Evolutionary conservation across 2,888 invertebrate genomes (phyloP), one percentile per base, ranked within the genome.

Genomic region (Tetropium fuscum): DNA sequence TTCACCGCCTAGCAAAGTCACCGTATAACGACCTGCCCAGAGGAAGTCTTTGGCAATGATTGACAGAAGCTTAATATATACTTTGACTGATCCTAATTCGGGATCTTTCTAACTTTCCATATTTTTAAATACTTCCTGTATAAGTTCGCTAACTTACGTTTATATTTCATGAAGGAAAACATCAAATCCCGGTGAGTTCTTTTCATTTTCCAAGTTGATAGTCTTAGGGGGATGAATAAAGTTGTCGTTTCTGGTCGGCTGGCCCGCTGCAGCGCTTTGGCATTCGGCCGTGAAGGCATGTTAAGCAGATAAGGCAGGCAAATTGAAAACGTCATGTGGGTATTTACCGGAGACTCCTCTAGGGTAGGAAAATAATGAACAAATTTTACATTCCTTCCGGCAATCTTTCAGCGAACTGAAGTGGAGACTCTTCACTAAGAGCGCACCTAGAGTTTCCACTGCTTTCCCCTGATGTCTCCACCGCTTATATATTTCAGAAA

Each of bases 271-370:
- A 22, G 51, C 18, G 41, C 11, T n/a, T n/a, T 22, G 11, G 44
- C 27, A 27, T 27, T 16, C 25, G 44, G 15, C 51, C 51, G 51
- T 20, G 51, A 51, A 51, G 27, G 53, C 60, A 58, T 49, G 58
- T 48, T 64, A 64, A 64, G 58, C 56, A 58, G 64, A 64, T 60
- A 64, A 64, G 55, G 41, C 45, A 38, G 60, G 25, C 58, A 60
- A 64, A 64, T 64, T 64, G 64, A 60, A 64, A 64, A 64, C 56
- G 58, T 64, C 60, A 60, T 60, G 60, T 64, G 64, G 60, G 60
- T 60, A 57, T 64, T 60, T 57, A 36, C 51, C 27, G 51, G 51
- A 27, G 11, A 27, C 49, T 40, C 51, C 64, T 54, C 55, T 34
- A 15, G 63, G 54, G 63, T 41, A 53, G 3, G 44, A 60, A 58